A percentile compares a stretch with the other conserved stretches of the same genome.
Conservation (phyloP, 2,888 invertebrate genomes). For the Deilephila elpenor region DNA sequence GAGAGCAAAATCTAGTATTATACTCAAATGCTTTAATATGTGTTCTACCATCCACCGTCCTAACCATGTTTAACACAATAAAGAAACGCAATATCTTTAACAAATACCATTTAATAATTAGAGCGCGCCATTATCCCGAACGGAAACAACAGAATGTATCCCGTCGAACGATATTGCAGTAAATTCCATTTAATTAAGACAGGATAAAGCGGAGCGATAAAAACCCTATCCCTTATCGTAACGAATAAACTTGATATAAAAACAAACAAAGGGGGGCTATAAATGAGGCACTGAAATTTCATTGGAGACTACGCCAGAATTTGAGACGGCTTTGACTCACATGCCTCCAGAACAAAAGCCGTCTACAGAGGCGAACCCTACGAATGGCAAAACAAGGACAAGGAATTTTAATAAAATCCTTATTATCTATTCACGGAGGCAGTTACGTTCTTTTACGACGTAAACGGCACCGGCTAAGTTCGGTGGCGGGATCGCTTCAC, state of each 20-base stretch:
- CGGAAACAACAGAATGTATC: constrained; percentile 4
- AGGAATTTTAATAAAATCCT: constrained; percentile 83
- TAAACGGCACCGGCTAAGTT: constrained; percentile 66
- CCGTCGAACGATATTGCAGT: constrained; percentile 17
- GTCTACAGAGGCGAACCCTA: constrained; percentile 56
- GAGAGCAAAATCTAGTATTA: no score
- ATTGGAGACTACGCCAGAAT: constrained; percentile 62
- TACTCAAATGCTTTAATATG: no score
- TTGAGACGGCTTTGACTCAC: constrained; percentile 62
- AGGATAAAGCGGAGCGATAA: constrained; percentile 46
- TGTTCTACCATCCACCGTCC: no score
- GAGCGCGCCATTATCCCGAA: not conserved
- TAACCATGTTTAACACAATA: not conserved
- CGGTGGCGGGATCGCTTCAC: constrained; percentile 60
- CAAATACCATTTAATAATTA: not conserved
- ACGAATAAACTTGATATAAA: constrained; percentile 52
- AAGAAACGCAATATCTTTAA: not conserved
- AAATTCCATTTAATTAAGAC: constrained; percentile 39
- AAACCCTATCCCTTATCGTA: constrained; percentile 47
- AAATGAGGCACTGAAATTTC: constrained; percentile 66
- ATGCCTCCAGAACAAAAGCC: constrained; percentile 73
- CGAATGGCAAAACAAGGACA: constrained; percentile 76
- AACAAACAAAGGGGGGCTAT: constrained; percentile 58
- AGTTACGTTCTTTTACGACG: constrained; percentile 79
- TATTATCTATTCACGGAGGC: constrained; percentile 81